Conservation (phyloP, 1,140 invertebrate genomes). For the Periplaneta americana region DNA sequence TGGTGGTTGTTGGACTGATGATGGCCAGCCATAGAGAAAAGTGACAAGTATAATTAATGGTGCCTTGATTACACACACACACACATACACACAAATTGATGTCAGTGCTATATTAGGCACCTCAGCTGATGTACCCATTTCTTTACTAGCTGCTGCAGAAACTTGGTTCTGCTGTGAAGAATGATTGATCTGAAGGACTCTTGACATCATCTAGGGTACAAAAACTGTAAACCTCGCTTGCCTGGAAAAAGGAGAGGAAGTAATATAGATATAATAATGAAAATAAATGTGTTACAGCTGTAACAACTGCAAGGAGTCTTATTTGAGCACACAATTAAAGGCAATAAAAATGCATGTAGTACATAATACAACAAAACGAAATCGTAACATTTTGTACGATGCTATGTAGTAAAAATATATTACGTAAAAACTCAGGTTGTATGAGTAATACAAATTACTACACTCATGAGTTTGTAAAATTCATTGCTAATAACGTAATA, state of each 20-base stretch:
- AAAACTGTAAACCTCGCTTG: not conserved
- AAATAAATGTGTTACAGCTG: not conserved
- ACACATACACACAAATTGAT: conserved; percentile 10
- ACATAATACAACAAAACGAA: too few relatives aligned
- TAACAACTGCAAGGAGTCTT: not conserved
- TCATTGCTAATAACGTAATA: too few relatives aligned
- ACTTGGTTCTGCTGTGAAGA: not conserved
- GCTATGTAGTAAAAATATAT: too few relatives aligned
- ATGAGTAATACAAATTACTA: too few relatives aligned
- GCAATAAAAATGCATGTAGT: not conserved
- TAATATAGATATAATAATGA: not conserved
- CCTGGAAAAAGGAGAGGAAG: not conserved
- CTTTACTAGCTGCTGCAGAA: not conserved
- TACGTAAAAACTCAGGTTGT: too few relatives aligned
- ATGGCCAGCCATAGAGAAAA: conserved; percentile 1
- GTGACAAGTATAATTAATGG: conserved; percentile 23
- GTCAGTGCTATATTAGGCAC: conserved; percentile 16
- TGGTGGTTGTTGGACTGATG: not conserved
- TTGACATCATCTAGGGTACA: conserved; percentile 1
- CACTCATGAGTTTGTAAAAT: too few relatives aligned
- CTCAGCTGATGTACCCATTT: not conserved
- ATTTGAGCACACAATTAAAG: not conserved
- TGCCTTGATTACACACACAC: conserved; percentile 19
- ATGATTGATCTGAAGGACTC: conserved; percentile 8
- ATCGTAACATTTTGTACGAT: too few relatives aligned